A percentile compares a stretch with the other conserved stretches of the same genome.
phyloP scores from a whole-genome alignment of 2,888 invertebrate species.

The Tholera decimalis region DNA sequence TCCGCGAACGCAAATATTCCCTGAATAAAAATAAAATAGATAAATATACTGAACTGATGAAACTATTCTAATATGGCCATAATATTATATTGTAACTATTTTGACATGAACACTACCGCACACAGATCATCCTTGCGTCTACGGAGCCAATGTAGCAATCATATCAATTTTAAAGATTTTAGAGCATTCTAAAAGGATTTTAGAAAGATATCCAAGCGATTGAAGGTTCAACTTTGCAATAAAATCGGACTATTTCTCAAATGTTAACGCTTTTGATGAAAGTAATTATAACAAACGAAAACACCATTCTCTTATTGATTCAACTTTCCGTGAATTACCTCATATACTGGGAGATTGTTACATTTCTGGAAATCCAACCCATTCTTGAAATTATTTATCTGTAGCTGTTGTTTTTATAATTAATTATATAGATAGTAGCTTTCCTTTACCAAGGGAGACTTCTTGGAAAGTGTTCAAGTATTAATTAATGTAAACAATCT shows the following conservation, averaged over 20 bases:
- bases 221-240: background rate
- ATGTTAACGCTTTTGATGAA: conserved; percentile 3
- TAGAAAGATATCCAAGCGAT: background rate
- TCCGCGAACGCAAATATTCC: background rate
- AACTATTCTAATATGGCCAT: too few relatives aligned
- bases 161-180: conserved; percentile 21
- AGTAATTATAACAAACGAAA: conserved; percentile 11
- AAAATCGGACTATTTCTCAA: background rate
- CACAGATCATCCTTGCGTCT: conserved; percentile 55
- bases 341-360: conserved; percentile 1
- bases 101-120: conserved; percentile 55
- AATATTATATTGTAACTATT: conserved; percentile 34
- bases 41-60: conserved; percentile 16
- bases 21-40: conserved; percentile 15
- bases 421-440: too few relatives aligned
- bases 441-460: background rate
- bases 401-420: background rate
- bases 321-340: conserved; percentile 14
- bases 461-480: background rate
- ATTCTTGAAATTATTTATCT: conserved; percentile 8
- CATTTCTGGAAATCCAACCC: conserved; percentile 17
- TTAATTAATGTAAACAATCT: background rate
- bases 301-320: background rate
- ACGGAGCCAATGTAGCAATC: conserved; percentile 37
- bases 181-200: background rate